phyloP scores from a whole-genome alignment of 2,113 vertebrate species.

The Butorides virescens region DNA sequence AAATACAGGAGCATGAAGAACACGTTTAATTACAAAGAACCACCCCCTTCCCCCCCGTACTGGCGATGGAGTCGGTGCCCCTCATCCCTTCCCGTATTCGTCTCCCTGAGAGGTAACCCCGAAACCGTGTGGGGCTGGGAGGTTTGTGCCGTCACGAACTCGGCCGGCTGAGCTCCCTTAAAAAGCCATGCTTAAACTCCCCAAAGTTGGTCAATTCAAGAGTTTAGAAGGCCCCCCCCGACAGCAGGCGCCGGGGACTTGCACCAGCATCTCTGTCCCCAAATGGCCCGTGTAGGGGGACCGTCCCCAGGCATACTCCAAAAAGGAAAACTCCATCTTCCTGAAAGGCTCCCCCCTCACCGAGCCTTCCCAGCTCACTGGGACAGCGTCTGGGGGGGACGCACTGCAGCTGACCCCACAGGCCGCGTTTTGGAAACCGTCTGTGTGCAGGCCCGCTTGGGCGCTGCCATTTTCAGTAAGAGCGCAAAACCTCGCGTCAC shows the following conservation, averaged over 20 bases:
- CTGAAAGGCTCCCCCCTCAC: not conserved
- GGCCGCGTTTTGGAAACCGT: not conserved
- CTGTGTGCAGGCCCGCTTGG: not conserved
- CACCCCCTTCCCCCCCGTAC: not conserved
- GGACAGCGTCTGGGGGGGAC: not conserved
- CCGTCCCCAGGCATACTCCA: not conserved
- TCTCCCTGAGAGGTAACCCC: not conserved
- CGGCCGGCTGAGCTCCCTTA: not conserved
- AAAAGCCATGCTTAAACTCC: rapidly evolving
- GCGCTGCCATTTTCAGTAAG: rapidly evolving
- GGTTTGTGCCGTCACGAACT: rapidly evolving
- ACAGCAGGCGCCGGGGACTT: too few relatives aligned
- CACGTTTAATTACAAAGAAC: not conserved
- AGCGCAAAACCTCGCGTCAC: not conserved
- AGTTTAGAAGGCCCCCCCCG: not conserved
- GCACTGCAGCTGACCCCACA: not conserved
- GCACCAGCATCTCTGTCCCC: not conserved
- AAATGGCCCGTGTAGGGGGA: not conserved
- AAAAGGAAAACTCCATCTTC: not conserved
- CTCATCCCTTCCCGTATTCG: not conserved
- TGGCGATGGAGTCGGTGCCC: not conserved
- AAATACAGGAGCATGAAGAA: not conserved
- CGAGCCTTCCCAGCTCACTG: not conserved
- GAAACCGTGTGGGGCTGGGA: not conserved
- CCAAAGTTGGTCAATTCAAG: rapidly evolving